Percentiles rank a stretch among this genome's conserved stretches.
Evolutionary conservation across 2,113 vertebrate genomes (phyloP).

Genomic region (Anser brachyrhynchus): DNA sequence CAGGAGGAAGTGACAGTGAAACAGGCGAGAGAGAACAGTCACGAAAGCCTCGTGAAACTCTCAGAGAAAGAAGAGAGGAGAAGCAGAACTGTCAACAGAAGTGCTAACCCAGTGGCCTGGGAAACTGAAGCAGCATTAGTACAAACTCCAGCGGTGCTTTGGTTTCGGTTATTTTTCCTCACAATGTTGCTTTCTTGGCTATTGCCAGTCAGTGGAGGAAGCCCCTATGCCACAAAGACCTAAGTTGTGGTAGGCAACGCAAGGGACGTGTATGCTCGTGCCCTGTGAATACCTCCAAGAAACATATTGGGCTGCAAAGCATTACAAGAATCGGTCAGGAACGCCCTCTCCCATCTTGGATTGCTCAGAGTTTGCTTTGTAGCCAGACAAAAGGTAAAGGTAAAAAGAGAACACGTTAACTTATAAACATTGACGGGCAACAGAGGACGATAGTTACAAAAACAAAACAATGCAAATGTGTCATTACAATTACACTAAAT

Average conservation of each 20-base stretch:
- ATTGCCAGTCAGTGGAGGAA: background rate
- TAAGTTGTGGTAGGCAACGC: background rate
- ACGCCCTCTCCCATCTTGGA: rapidly evolving
- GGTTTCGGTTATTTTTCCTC: background rate
- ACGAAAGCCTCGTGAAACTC: rapidly evolving
- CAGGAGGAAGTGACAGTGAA: background rate
- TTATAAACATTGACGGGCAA: background rate
- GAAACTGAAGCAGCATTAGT: background rate
- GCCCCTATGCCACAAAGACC: background rate
- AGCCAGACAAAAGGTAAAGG: background rate
- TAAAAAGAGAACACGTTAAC: background rate
- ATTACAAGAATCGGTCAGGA: background rate
- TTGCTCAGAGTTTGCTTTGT: background rate
- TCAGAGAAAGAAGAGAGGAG: background rate
- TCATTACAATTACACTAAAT: background rate
- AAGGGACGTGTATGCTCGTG: background rate
- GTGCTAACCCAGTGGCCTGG: background rate
- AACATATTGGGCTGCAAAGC: background rate
- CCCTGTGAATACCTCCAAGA: background rate
- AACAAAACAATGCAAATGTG: background rate
- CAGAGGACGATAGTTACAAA: background rate
- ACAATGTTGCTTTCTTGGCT: background rate
- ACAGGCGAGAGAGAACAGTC: background rate
- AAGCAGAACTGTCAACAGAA: background rate
- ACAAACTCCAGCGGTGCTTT: background rate